Evolutionary conservation across 2,113 vertebrate genomes (phyloP).

Genomic region (Colistium nudipinnis): DNA sequence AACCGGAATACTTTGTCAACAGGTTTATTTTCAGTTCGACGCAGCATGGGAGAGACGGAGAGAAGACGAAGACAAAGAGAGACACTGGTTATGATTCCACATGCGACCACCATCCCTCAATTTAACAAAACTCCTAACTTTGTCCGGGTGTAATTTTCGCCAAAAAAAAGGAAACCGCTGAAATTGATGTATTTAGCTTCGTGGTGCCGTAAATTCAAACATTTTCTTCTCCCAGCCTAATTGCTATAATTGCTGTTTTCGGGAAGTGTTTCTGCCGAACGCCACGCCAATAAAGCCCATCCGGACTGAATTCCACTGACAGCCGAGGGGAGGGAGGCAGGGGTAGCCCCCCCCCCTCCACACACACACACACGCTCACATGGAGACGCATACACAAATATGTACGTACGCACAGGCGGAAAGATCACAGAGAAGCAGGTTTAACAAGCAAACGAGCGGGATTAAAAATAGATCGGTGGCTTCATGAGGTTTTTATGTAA

Average conservation of each 20-base stretch:
- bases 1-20: constrained; percentile 58
- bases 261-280: constrained; percentile 58
- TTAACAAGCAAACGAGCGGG: constrained; percentile 69
- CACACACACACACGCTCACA: constrained; percentile 1
- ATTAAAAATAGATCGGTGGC: constrained; percentile 81
- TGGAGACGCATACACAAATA: neutral
- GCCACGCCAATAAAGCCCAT: constrained; percentile 52
- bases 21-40: constrained; percentile 65
- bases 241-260: constrained; percentile 70
- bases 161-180: constrained; percentile 48
- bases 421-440: constrained; percentile 69
- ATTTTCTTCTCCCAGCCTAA: constrained; percentile 62
- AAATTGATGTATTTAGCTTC: constrained; percentile 62
- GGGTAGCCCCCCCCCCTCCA: constrained; percentile 10
- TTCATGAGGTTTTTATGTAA: constrained; percentile 75
- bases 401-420: neutral
- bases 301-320: constrained; percentile 51
- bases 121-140: constrained; percentile 50
- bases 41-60: constrained; percentile 12
- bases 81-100: constrained; percentile 47
- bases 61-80: constrained; percentile 48
- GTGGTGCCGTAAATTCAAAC: constrained; percentile 62
- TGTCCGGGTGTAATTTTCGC: constrained; percentile 57
- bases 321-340: constrained; percentile 17
- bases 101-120: constrained; percentile 32